These are phyloP conservation scores for Marisa cornuarietis DNA, from an alignment of 1,140 invertebrate species.

Conservation along the genomic window DNA sequence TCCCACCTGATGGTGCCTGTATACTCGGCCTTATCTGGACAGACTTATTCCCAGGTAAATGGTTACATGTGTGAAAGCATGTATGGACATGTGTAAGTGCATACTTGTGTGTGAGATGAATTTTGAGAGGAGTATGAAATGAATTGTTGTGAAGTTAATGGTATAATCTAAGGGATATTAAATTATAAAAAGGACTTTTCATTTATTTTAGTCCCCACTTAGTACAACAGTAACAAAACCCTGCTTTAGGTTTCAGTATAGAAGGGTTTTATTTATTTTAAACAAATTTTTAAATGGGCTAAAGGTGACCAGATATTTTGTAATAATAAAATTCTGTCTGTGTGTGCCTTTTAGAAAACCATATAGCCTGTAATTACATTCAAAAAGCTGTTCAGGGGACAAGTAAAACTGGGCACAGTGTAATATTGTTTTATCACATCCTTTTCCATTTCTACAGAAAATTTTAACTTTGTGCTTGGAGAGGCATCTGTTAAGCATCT, in stretches of 20 bases:
- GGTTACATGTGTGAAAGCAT: too few relatives aligned
- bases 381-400: neutral
- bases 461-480: constrained; percentile 57
- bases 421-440: neutral
- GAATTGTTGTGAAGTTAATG: too few relatives aligned
- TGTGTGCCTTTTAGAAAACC: neutral
- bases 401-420: neutral
- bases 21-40: constrained; percentile 54
- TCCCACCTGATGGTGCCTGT: constrained; percentile 48
- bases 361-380: neutral
- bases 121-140: too few relatives aligned
- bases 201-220: too few relatives aligned
- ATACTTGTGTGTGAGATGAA: too few relatives aligned
- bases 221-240: too few relatives aligned
- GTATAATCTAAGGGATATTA: too few relatives aligned
- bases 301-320: neutral
- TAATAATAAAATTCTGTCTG: neutral
- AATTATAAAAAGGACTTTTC: too few relatives aligned
- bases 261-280: neutral
- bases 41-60: constrained; percentile 49
- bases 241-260: too few relatives aligned
- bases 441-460: constrained; percentile 24
- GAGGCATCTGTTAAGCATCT: constrained; percentile 41
- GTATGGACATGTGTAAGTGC: too few relatives aligned
- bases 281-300: neutral